phyloP scores from a whole-genome alignment of 2,797 vertebrate genomes.

The Labroides dimidiatus region DNA sequence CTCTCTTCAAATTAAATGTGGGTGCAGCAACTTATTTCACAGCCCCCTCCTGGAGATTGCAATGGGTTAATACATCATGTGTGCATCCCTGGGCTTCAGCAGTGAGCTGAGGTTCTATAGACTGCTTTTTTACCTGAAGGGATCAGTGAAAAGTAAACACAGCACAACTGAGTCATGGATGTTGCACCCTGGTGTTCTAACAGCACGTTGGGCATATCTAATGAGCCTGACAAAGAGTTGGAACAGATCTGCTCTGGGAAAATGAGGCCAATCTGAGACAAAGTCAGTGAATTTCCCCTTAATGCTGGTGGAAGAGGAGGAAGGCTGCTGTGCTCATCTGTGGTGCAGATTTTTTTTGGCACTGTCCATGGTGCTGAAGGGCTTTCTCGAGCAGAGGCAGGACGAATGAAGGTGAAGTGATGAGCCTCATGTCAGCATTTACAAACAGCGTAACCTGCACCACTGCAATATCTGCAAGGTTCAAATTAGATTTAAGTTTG shows the following conservation, averaged over 20 bases:
- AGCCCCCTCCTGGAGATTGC: neutral
- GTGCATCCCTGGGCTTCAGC: slow-evolving; percentile 8
- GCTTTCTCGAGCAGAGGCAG: slow-evolving; percentile 15
- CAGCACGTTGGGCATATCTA: slow-evolving; percentile 9
- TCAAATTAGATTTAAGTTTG: slow-evolving; percentile 34
- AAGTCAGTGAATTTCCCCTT: neutral
- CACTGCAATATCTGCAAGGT: slow-evolving; percentile 6
- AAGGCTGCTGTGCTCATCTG: neutral
- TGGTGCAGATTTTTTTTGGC: neutral
- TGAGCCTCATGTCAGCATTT: slow-evolving; percentile 34
- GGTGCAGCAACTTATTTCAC: slow-evolving; percentile 36
- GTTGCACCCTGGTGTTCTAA: slow-evolving; percentile 25
- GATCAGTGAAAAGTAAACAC: slow-evolving; percentile 45
- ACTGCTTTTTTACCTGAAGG: slow-evolving; percentile 12
- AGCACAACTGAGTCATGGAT: slow-evolving; percentile 31
- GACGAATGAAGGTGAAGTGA: slow-evolving; percentile 52
- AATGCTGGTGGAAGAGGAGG: neutral
- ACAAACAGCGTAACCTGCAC: slow-evolving; percentile 28
- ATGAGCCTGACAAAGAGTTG: slow-evolving; percentile 18
- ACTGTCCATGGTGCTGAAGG: slow-evolving; percentile 66
- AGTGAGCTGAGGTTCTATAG: slow-evolving; percentile 6
- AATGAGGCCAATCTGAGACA: slow-evolving; percentile 12
- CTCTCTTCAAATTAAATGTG: slow-evolving; percentile 58
- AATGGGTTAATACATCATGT: slow-evolving; percentile 31
- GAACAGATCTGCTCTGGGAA: slow-evolving; percentile 1